Evolutionary conservation across 2,113 vertebrate species (phyloP).

Genomic region (Diglossa brunneiventris): DNA sequence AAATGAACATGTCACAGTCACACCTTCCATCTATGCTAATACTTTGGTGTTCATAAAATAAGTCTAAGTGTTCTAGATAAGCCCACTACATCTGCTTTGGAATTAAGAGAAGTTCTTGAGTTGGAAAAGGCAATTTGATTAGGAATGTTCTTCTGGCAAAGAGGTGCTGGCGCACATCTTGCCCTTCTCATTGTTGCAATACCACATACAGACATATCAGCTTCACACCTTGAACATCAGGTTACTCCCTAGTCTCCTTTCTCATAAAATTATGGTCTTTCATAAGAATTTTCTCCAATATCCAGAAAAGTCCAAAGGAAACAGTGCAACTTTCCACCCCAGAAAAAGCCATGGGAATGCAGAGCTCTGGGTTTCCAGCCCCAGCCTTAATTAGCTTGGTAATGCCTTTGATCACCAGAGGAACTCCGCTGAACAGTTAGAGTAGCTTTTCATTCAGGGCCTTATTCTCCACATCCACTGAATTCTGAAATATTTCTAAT

Average conservation of each 20-base stretch:
- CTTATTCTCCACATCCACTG: neutral
- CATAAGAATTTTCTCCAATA: neutral
- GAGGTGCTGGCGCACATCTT: neutral
- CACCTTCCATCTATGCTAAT: neutral
- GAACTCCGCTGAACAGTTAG: neutral
- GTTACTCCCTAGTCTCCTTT: neutral
- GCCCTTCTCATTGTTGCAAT: neutral
- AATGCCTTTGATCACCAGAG: neutral
- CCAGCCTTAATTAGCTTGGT: neutral
- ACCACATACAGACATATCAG: neutral
- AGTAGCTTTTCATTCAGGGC: neutral
- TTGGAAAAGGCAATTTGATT: neutral
- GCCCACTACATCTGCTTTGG: neutral
- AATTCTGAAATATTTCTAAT: neutral
- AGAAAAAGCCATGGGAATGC: neutral
- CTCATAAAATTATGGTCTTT: neutral
- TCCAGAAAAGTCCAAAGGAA: neutral
- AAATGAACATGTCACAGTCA: neutral
- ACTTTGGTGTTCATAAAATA: neutral
- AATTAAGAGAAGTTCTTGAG: neutral
- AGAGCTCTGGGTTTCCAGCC: neutral
- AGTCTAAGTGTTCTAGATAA: neutral
- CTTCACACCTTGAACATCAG: neutral
- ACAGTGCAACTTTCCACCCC: neutral
- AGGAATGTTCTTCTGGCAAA: neutral